Percentiles rank a stretch among this genome's conserved stretches.
Evolutionary conservation across 2,888 invertebrate genomes (phyloP).

Genomic region (Heliconius ismenius): DNA sequence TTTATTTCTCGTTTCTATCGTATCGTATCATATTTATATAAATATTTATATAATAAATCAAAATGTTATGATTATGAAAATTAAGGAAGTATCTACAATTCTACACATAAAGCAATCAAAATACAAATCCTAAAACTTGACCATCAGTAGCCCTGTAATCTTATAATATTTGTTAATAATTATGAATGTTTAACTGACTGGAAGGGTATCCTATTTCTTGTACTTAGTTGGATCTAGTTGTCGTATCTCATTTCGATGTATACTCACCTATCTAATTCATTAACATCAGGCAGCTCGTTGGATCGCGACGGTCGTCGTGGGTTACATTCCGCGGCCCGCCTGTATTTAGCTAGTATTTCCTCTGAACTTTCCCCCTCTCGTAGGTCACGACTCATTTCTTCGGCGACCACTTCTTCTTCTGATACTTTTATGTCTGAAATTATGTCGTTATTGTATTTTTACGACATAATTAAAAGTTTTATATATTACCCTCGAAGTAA

Average conservation of each 20-base stretch:
- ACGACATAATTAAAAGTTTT: background rate
- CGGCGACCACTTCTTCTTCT: conserved; percentile 63
- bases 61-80: too few relatives aligned
- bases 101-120: too few relatives aligned
- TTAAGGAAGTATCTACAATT: too few relatives aligned
- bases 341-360: conserved; percentile 97
- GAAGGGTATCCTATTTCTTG: background rate
- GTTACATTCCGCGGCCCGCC: conserved; percentile 82
- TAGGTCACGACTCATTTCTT: conserved; percentile 55
- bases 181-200: background rate
- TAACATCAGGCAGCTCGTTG: conserved; percentile 57
- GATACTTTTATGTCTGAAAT: conserved; percentile 61
- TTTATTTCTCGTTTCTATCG: too few relatives aligned
- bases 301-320: conserved; percentile 53
- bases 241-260: too few relatives aligned
- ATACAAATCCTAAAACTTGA: too few relatives aligned
- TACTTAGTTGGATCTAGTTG: too few relatives aligned
- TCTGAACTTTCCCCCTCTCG: conserved; percentile 87
- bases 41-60: too few relatives aligned
- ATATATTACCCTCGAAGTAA: background rate
- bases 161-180: too few relatives aligned
- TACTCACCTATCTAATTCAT: conserved; percentile 30
- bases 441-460: background rate
- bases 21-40: too few relatives aligned
- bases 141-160: too few relatives aligned